A percentile compares a stretch with the other conserved stretches of the same genome.
phyloP scores from a whole-genome alignment of 2,113 vertebrate species.

The Odocoileus hemionus region DNA sequence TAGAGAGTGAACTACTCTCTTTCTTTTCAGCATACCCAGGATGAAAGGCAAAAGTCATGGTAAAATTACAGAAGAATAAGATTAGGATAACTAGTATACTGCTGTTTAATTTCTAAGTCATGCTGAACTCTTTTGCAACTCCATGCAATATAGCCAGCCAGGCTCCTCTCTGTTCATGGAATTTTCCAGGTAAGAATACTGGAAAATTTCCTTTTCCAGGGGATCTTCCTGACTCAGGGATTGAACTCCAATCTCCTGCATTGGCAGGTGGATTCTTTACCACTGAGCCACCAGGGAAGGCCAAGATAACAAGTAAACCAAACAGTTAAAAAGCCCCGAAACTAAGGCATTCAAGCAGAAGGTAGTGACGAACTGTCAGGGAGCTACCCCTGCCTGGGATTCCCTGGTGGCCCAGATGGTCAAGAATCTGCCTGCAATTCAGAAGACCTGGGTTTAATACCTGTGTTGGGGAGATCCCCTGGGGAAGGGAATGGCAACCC shows the following conservation, averaged over 20 bases:
- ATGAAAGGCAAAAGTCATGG: neutral
- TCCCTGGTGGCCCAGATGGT: neutral
- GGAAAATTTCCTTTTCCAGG: neutral
- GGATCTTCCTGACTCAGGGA: neutral
- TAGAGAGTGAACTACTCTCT: neutral
- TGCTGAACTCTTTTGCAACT: neutral
- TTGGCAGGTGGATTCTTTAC: neutral
- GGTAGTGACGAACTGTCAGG: neutral
- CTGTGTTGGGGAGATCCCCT: neutral
- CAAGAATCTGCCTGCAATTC: neutral
- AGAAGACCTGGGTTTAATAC: neutral
- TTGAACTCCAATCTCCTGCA: neutral
- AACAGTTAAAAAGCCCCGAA: neutral
- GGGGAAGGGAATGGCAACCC: neutral
- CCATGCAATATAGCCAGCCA: neutral
- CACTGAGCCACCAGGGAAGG: neutral
- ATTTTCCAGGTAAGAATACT: neutral
- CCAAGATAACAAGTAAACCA: neutral
- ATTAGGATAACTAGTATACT: neutral
- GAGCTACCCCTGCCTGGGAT: neutral
- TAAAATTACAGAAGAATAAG: neutral
- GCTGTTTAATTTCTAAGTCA: neutral
- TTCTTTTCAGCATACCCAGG: neutral
- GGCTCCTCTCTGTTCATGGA: neutral
- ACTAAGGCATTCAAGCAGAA: neutral